phyloP scores from a whole-genome alignment of 1,140 invertebrate genomes.

The Bactericera cockerelli region DNA sequence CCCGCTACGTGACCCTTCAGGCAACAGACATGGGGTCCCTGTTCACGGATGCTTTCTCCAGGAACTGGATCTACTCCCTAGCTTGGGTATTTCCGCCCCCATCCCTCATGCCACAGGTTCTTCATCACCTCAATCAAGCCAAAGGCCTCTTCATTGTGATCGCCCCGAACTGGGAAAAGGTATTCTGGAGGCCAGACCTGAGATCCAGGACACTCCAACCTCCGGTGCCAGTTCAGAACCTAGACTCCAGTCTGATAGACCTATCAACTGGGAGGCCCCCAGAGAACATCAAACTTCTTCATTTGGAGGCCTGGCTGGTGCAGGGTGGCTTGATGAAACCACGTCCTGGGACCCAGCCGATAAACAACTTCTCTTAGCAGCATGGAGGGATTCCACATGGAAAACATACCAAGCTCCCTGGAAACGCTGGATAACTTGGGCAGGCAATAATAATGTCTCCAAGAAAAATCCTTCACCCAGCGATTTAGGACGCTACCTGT shows the following conservation, averaged over 20 bases:
- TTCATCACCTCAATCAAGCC: slow-evolving; percentile 20
- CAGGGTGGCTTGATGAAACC: slow-evolving; percentile 16
- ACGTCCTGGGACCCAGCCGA: not conserved
- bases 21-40: not conserved
- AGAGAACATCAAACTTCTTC: slow-evolving; percentile 5
- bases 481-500: slow-evolving; percentile 22
- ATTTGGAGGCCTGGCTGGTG: slow-evolving; percentile 10
- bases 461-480: slow-evolving; percentile 13
- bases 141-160: slow-evolving; percentile 22
- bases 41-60: slow-evolving; percentile 14
- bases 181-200: slow-evolving; percentile 28
- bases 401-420: slow-evolving; percentile 1
- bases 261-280: slow-evolving; percentile 14
- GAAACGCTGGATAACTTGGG: not conserved
- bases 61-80: not conserved
- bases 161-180: slow-evolving; percentile 25
- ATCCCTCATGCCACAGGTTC: slow-evolving; percentile 21
- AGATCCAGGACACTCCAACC: not conserved
- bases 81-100: slow-evolving; percentile 18
- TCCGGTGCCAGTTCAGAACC: not conserved
- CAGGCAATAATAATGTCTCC: not conserved
- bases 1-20: not conserved
- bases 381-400: not conserved
- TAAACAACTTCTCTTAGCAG: not conserved
- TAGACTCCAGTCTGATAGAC: slow-evolving; percentile 20